Evolutionary conservation across 1,140 invertebrate genomes (phyloP), one percentile per base, ranked within the genome.

Genomic region (Muscidifurax raptorellus): DNA sequence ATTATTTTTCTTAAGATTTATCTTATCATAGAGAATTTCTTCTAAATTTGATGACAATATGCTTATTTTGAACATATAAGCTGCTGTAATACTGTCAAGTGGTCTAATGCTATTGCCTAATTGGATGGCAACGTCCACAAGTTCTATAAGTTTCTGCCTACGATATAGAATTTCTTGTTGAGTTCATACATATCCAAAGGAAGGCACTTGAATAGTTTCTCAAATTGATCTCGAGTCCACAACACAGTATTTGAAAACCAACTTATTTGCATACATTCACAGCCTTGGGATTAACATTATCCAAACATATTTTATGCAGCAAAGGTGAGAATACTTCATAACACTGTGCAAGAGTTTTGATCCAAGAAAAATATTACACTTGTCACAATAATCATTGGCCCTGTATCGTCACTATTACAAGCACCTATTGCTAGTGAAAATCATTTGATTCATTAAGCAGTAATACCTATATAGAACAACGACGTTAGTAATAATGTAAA

Each of bases 31-130:
- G 27, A 92, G 83, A 72, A 90, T 85, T 85, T 88, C 77, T 72
- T 88, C 86, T 89, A 92, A 90, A 78, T 89, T 80, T 32, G 91
- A 90, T 69, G 90, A 93, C 13, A 91, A 67, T 69, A 92, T 90
- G 86, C 84, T 94, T 80, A 95, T 93, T 91, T 94, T 94, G 30
- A 98, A 92, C 86, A 96, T 94, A 90, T 97, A 98, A 18, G 95
- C 95, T 7, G 96, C 96, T 3, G 97, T 96, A 7, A 95, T 92
- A 67, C 95, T 96, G 82, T 98, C 97, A n/a, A 96, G 95, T 0
- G 97, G 97, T 89, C 95, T 95, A n/a, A 96, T 94, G 22, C 96
- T 97, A 2, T 94, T 94, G 22, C 95, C 95, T 75, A 97, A 90
- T n/a, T 91, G 67, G 27, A 96, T 76, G 36, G 94, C 93, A 30